Evolutionary conservation across 1,140 invertebrate species (phyloP), one percentile per base, ranked within the genome.

Genomic region (Penaeus chinensis): DNA sequence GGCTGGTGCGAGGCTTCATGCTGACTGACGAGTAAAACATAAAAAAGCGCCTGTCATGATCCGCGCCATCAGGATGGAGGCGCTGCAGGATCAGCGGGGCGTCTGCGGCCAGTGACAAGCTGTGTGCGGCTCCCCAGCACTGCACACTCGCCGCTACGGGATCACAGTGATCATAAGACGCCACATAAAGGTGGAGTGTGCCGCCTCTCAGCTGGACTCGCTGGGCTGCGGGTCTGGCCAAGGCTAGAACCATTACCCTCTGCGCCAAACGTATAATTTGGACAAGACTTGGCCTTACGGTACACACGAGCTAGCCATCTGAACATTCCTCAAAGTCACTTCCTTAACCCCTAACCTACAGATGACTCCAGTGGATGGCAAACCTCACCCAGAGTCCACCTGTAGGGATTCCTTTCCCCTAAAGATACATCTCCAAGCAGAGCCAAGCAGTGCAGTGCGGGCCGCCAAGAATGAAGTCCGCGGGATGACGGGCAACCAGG

Each of bases 211-310:
- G 66, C 65, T 24, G 47, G 42, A 65, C 24, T 78, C 61, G 74
- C 27, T 27, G 42, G 32, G 77, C 63, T 74, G 66, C 82, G 65
- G 37, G 60, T 61, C 76, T 71, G 85, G 85, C 85, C 85, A 87
- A 87, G 85, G 85, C 85, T 87, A 87, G 42, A 82, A 62, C 80
- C 85, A 87, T 87, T 87, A 87, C 85, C 85, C 85, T 82, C 85
- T 60, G 66, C 66, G n/a, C 85, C 85, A 87, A 87, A 87, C 85
- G 85, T 87, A 87, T 87, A 87, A 87, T 87, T 87, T 87, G 85
- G 85, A 87, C 85, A 87, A 87, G 85, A 87, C 85, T 87, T 63
- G 66, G 66, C 85, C 85, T 87, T 87, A 82, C 85, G 85, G 85
- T 87, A 87, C 80, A 82, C 85, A 71, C 79, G 47, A 82, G 85